phyloP scores from a whole-genome alignment of 2,888 invertebrate species.

The Blastobasis adustella region DNA sequence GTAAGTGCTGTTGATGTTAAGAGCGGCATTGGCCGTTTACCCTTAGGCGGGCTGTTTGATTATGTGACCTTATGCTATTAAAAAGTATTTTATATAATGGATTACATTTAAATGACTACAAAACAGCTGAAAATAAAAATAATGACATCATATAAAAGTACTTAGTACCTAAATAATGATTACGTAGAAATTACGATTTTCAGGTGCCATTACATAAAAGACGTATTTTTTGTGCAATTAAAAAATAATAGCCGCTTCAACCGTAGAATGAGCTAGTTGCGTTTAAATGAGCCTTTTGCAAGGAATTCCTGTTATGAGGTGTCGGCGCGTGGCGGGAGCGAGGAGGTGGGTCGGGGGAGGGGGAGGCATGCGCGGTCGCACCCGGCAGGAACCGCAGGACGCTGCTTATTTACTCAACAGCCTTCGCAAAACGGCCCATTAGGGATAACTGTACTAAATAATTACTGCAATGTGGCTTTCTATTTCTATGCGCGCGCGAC shows the following conservation, averaged over 20 bases:
- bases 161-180: too few species aligned
- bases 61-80: too few species aligned
- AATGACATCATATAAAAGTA: too few species aligned
- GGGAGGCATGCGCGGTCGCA: slow-evolving; percentile 32
- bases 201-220: too few species aligned
- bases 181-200: too few species aligned
- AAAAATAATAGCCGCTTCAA: slow-evolving; percentile 23
- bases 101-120: too few species aligned
- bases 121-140: too few species aligned
- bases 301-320: slow-evolving; percentile 48
- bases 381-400: slow-evolving; percentile 62
- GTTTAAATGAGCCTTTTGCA: slow-evolving; percentile 29
- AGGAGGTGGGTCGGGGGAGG: slow-evolving; percentile 17
- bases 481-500: slow-evolving; percentile 62
- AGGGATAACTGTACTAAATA: slow-evolving; percentile 73
- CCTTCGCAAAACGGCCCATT: slow-evolving; percentile 73
- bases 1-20: too few species aligned
- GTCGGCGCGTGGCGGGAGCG: slow-evolving; percentile 18
- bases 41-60: too few species aligned
- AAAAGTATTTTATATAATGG: too few species aligned
- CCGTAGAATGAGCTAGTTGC: slow-evolving; percentile 27
- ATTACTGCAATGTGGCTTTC: slow-evolving; percentile 75
- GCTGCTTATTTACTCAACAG: slow-evolving; percentile 71
- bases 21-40: too few species aligned
- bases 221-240: slow-evolving; percentile 14